Conservation (phyloP, 2,888 invertebrate species). For the Zelleria hepariella region DNA sequence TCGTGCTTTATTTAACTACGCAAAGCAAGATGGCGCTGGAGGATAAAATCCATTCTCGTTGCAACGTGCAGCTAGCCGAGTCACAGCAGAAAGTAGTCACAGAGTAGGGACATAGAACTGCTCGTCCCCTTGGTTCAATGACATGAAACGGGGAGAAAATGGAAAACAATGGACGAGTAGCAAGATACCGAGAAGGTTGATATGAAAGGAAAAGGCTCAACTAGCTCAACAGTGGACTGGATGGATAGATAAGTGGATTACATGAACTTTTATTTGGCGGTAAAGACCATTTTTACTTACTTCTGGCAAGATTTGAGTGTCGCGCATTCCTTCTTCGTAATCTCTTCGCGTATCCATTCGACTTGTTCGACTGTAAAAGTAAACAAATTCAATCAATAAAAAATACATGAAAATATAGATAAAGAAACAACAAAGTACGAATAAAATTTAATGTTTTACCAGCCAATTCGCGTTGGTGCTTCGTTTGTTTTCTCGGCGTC, state of each 20-base stretch:
- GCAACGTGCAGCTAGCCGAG: no score
- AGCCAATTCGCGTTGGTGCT: slow-evolving; percentile 63
- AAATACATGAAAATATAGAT: not conserved
- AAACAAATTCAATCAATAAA: not conserved
- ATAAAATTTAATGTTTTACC: slow-evolving; percentile 30
- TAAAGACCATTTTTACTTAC: slow-evolving; percentile 31
- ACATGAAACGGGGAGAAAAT: no score
- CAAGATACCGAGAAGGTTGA: no score
- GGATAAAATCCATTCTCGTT: no score
- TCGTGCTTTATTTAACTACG: no score
- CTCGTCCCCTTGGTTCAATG: no score
- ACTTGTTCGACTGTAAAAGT: slow-evolving; percentile 53
- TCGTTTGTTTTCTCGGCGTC: slow-evolving; percentile 74
- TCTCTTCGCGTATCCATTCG: slow-evolving; percentile 65
- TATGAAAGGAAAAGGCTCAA: not conserved
- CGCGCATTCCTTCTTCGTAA: slow-evolving; percentile 57
- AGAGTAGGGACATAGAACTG: no score
- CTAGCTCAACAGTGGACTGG: no score
- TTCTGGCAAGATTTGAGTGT: slow-evolving; percentile 63
- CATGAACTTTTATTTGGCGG: not conserved
- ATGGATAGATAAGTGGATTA: no score
- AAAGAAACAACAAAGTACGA: not conserved
- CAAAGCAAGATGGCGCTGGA: no score
- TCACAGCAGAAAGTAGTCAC: no score
- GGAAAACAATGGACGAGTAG: no score